Percentiles rank a stretch among this genome's conserved stretches.
These are phyloP conservation scores for Eristalinus aeneus DNA, from an alignment of 2,888 invertebrate genomes.

Conservation along the genomic window DNA sequence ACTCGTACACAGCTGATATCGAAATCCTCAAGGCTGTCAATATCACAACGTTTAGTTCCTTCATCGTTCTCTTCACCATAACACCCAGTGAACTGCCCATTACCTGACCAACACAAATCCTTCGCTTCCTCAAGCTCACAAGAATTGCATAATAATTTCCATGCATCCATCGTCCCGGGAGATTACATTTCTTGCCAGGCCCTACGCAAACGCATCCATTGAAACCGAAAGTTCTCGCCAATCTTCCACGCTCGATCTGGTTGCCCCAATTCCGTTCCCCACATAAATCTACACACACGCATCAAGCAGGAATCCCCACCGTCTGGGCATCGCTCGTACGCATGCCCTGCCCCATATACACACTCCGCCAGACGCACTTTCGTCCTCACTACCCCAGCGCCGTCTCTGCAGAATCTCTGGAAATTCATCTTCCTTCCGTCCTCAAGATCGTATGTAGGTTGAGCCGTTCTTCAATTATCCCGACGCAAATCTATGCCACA, in stretches of 20 bases:
- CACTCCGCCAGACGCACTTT: constrained; percentile 48
- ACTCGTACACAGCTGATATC: background rate
- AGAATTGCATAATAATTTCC: constrained; percentile 25
- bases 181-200: constrained; percentile 20
- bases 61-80: no score
- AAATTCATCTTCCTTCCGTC: constrained; percentile 17
- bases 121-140: background rate
- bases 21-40: background rate
- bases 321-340: constrained; percentile 50
- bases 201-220: constrained; percentile 44
- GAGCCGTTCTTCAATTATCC: constrained; percentile 60
- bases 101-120: background rate
- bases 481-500: constrained; percentile 56
- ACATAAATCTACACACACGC: constrained; percentile 29
- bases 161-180: background rate
- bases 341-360: constrained; percentile 22
- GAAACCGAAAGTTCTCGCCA: constrained; percentile 60
- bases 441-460: constrained; percentile 49
- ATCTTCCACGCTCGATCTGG: constrained; percentile 52
- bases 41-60: background rate
- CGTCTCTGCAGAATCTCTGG: background rate
- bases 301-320: constrained; percentile 42
- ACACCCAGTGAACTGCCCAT: background rate
- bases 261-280: constrained; percentile 54
- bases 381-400: background rate